A percentile compares a stretch with the other conserved stretches of the same genome.
phyloP scores from a whole-genome alignment of 2,113 vertebrate species.

The Corythoichthys intestinalis region DNA sequence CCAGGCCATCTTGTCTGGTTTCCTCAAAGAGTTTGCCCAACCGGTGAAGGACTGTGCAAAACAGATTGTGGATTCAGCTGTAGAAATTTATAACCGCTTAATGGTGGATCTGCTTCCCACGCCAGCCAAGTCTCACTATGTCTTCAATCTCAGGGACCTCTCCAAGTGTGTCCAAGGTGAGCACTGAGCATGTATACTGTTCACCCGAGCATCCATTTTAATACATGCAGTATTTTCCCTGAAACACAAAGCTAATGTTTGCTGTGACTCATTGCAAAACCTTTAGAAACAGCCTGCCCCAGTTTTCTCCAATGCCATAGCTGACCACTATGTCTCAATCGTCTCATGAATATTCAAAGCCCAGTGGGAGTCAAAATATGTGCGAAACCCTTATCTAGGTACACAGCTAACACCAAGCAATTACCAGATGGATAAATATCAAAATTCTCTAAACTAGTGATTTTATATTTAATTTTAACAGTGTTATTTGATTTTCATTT shows the following conservation, averaged over 20 bases:
- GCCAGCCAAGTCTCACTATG: conserved; percentile 86
- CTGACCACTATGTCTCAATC: neutral
- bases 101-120: conserved; percentile 85
- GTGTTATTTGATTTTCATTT: too few species aligned
- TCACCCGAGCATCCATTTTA: neutral
- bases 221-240: neutral
- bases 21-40: conserved; percentile 76
- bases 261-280: neutral
- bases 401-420: too few species aligned
- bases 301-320: neutral
- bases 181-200: neutral
- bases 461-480: too few species aligned
- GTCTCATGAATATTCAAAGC: neutral
- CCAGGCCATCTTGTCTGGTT: conserved; percentile 81
- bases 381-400: too few species aligned
- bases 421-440: too few species aligned
- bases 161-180: conserved; percentile 86
- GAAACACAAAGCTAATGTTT: neutral
- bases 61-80: conserved; percentile 80
- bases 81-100: conserved; percentile 84
- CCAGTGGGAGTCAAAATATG: too few species aligned
- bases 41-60: conserved; percentile 72
- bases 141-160: conserved; percentile 86
- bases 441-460: too few species aligned
- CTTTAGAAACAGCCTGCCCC: neutral